These are phyloP conservation scores for Eolophus roseicapilla DNA, from an alignment of 2,113 vertebrate genomes.

Conservation along the genomic window DNA sequence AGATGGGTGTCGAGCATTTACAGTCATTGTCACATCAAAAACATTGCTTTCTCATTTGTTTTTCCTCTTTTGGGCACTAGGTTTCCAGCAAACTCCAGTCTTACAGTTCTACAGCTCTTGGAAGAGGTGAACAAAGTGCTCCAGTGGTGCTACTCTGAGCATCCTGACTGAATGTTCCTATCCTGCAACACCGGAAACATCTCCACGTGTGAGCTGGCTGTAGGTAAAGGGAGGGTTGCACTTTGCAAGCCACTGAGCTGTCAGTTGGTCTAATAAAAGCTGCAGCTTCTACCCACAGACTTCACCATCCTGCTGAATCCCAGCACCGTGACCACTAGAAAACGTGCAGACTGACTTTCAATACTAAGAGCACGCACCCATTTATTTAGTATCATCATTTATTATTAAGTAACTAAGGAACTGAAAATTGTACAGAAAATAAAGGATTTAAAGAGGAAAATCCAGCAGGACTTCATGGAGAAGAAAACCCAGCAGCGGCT, in stretches of 20 bases:
- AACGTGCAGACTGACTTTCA: neutral
- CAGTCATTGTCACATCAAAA: fast-evolving
- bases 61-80: neutral
- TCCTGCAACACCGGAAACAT: neutral
- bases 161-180: neutral
- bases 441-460: neutral
- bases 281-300: neutral
- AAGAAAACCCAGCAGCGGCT: neutral
- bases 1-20: neutral
- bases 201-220: fast-evolving
- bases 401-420: neutral
- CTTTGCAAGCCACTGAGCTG: neutral
- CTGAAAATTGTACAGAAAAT: neutral
- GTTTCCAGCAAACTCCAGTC: neutral
- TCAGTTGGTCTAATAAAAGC: neutral
- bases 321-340: neutral
- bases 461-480: neutral
- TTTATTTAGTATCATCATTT: neutral
- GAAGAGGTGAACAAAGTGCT: neutral
- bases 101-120: fast-evolving
- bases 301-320: neutral
- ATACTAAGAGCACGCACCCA: neutral
- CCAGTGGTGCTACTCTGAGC: neutral
- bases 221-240: fast-evolving
- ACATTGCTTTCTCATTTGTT: neutral